Evolutionary conservation across 2,888 invertebrate species (phyloP), one percentile per base, ranked within the genome.

Genomic region (Agrochola macilenta): DNA sequence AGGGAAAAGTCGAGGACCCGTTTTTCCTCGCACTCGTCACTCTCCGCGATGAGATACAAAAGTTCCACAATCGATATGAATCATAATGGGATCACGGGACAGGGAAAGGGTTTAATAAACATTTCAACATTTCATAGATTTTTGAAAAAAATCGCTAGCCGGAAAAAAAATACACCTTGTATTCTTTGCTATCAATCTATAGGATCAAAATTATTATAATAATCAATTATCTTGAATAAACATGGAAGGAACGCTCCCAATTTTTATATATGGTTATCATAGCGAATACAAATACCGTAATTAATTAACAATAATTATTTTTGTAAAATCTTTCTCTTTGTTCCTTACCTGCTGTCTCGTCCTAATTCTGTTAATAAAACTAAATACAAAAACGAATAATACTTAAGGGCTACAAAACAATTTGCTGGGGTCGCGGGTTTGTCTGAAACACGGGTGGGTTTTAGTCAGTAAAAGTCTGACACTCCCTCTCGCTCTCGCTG

Each of bases 341-440:
- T 46, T 46, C 30, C 20, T 49, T 17, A 26, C 11, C 46, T 35
- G 3, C 12, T n/a, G 9, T 68, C 30, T 20, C 2, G 46, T 57
- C 17, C 17, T 78, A 57, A 30, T 46, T 61, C 12, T 12, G 12
- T 35, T n/a, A 39, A 30, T 61, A 35, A 61, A 54, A 61, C 39
- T n/a, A 49, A 61, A 61, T 30, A 9, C 26, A 54, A 63, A 43
- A 46, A 30, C 11, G 5, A 39, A 60, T 26, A 60, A 54, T 39
- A 73, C 64, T 58, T 65, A 71, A 64, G 73, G 43, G 43, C 52
- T 79, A 74, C 23, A 80, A 78, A 54, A 80, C 74, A 79, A 78
- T 79, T n/a, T n/a, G n/a, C n/a, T n/a, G n/a, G n/a, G n/a, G n/a
- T n/a, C n/a, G n/a, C n/a, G n/a, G n/a, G n/a, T n/a, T n/a, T n/a